phyloP scores from a whole-genome alignment of 2,113 vertebrate species.

The Brachyhypopomus occidentalis region DNA sequence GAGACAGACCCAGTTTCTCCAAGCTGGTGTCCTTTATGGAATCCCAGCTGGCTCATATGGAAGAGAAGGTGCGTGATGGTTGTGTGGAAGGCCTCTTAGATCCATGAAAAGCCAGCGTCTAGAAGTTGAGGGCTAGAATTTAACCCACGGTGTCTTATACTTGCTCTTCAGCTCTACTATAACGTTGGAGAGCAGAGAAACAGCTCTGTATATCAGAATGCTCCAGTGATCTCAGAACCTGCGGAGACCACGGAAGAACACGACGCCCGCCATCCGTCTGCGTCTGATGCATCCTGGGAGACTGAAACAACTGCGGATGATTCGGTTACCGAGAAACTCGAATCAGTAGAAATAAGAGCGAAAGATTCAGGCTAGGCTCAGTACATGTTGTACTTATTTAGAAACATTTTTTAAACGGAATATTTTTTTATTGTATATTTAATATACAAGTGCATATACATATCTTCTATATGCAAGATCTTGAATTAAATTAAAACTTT shows the following conservation, averaged over 20 bases:
- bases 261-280: background rate
- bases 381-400: background rate
- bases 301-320: constrained; percentile 1
- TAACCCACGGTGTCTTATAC: background rate
- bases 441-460: background rate
- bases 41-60: constrained; percentile 79
- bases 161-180: constrained; percentile 66
- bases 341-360: background rate
- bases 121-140: background rate
- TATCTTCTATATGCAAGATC: background rate
- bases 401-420: background rate
- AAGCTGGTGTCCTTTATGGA: constrained; percentile 81
- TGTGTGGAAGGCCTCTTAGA: background rate
- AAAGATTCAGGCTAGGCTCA: background rate
- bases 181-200: constrained; percentile 55
- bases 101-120: background rate
- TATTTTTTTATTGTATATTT: background rate
- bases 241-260: constrained; percentile 41
- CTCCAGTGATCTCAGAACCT: background rate
- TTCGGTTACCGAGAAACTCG: background rate
- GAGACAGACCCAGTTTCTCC: constrained; percentile 84
- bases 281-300: background rate
- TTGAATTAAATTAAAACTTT: background rate
- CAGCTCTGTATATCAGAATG: constrained; percentile 60
- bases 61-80: constrained; percentile 77